Conservation (phyloP, 2,113 vertebrate species). For the Uropsilus gracilis region DNA sequence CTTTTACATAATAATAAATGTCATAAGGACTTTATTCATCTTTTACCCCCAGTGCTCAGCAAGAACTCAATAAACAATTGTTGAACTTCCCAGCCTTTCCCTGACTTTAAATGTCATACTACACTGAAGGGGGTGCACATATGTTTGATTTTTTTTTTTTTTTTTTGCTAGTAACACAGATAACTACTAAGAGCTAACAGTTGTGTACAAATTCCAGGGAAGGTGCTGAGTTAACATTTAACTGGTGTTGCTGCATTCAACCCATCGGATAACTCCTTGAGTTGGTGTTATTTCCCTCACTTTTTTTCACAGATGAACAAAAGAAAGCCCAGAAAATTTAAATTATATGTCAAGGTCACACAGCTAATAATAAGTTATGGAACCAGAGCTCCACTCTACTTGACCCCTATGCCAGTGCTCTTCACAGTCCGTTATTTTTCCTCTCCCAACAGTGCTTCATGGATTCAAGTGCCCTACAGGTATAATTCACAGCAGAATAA, state of each 20-base stretch:
- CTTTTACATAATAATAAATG: background rate
- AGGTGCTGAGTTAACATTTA: background rate
- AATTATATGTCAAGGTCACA: background rate
- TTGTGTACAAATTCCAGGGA: background rate
- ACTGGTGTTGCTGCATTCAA: background rate
- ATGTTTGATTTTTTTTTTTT: conserved; percentile 5
- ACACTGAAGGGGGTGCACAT: background rate
- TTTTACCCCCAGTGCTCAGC: background rate
- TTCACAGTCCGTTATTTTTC: background rate
- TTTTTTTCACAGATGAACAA: background rate
- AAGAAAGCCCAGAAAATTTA: background rate
- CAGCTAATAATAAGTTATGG: background rate
- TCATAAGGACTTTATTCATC: background rate
- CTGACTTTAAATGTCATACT: conserved; percentile 9
- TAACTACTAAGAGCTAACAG: conserved; percentile 34
- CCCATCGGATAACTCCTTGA: background rate
- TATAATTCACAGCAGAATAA: background rate
- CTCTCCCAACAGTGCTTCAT: background rate
- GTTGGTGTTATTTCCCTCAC: background rate
- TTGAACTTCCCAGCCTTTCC: background rate
- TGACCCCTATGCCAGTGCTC: background rate
- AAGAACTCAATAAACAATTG: conserved; percentile 12
- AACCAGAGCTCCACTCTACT: background rate
- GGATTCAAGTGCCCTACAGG: background rate
- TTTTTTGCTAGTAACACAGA: background rate